A percentile compares a stretch with the other conserved stretches of the same genome.
Conservation (phyloP, 2,888 invertebrate genomes). For the Mimachlamys varia region DNA sequence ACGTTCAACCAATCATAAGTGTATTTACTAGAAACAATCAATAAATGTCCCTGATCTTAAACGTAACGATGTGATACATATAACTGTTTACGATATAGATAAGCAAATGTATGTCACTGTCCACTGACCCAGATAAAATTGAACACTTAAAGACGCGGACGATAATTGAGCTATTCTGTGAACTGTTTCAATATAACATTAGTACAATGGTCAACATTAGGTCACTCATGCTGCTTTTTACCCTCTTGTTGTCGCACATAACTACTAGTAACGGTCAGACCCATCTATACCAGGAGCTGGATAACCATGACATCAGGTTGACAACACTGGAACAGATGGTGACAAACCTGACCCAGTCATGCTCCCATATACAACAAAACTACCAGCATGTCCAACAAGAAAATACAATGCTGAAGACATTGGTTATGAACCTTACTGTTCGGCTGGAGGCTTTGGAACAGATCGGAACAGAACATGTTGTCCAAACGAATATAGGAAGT, state of each 20-base stretch:
- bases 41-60: too few relatives aligned
- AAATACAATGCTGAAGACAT: slow-evolving; percentile 38
- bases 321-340: slow-evolving; percentile 52
- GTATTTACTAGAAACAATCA: too few relatives aligned
- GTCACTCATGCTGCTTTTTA: neutral
- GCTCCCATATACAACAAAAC: neutral
- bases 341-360: slow-evolving; percentile 42
- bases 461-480: neutral
- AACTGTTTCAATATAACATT: neutral
- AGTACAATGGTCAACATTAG: neutral
- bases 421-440: neutral
- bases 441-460: neutral
- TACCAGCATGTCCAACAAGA: slow-evolving; percentile 19
- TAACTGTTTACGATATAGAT: too few relatives aligned
- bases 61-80: too few relatives aligned
- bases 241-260: neutral
- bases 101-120: too few relatives aligned
- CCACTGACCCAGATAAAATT: too few relatives aligned
- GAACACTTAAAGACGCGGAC: too few relatives aligned
- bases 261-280: slow-evolving; percentile 24
- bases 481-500: neutral
- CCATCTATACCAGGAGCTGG: slow-evolving; percentile 47
- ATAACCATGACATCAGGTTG: slow-evolving; percentile 56
- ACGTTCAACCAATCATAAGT: too few relatives aligned
- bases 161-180: neutral